These are phyloP conservation scores for Ancistrus triradiatus DNA, from an alignment of 2,113 vertebrate species.

Conservation along the genomic window DNA sequence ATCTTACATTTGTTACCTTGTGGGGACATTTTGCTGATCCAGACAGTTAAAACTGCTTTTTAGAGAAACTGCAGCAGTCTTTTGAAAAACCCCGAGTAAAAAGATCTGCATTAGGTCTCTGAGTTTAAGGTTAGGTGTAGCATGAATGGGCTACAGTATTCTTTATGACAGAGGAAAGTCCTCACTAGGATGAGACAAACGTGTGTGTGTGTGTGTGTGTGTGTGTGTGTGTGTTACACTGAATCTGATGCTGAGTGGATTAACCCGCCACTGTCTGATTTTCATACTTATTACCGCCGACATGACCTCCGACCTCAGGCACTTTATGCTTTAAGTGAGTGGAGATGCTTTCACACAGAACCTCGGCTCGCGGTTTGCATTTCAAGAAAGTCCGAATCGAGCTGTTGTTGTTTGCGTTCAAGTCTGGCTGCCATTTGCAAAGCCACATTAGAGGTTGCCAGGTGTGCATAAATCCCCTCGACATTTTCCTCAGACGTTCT, in stretches of 20 bases:
- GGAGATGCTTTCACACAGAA: not conserved
- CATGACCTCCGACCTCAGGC: constrained; percentile 2
- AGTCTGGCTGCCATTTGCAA: constrained; percentile 55
- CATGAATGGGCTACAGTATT: too few species aligned
- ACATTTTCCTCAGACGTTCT: constrained; percentile 67
- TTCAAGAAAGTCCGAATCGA: not conserved
- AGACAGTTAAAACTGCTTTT: too few species aligned
- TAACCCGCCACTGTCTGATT: not conserved
- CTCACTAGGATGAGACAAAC: too few species aligned
- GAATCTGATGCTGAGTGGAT: constrained; percentile 1
- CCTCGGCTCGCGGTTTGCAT: not conserved
- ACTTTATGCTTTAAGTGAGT: not conserved
- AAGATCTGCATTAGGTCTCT: too few species aligned
- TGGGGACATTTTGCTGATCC: too few species aligned
- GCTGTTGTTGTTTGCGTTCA: constrained; percentile 42
- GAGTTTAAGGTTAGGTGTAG: too few species aligned
- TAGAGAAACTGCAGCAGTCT: too few species aligned
- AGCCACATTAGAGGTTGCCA: constrained; percentile 57
- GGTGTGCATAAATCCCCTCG: constrained; percentile 69
- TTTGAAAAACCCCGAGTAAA: too few species aligned
- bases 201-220: not conserved
- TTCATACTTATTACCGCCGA: not conserved
- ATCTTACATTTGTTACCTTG: too few species aligned
- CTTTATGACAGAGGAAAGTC: too few species aligned
- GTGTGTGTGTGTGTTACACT: not conserved